A percentile compares a stretch with the other conserved stretches of the same genome.
phyloP scores from a whole-genome alignment of 2,888 invertebrate genomes.

The Hypolimnas misippus region DNA sequence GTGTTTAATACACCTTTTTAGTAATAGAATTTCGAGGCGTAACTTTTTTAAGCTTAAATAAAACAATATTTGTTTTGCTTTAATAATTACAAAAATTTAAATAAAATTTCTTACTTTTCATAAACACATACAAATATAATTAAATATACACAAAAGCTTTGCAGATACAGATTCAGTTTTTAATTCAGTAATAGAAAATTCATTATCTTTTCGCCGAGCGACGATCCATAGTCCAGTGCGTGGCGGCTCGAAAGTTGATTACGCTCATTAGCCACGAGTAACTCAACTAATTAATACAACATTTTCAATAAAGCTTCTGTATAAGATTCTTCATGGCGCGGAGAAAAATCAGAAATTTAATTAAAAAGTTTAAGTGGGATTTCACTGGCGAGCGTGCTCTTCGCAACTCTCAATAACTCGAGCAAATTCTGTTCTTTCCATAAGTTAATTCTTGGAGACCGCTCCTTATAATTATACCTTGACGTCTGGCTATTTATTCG shows the following conservation, averaged over 20 bases:
- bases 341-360: slow-evolving; percentile 81
- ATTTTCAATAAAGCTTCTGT: slow-evolving; percentile 74
- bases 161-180: too few species aligned
- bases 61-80: too few species aligned
- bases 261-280: slow-evolving; percentile 71
- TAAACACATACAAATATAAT: too few species aligned
- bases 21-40: too few species aligned
- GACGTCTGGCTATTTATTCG: not conserved
- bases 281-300: slow-evolving; percentile 78
- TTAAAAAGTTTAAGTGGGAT: slow-evolving; percentile 84
- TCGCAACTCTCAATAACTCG: slow-evolving; percentile 71
- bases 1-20: too few species aligned
- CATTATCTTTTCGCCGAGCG: not conserved
- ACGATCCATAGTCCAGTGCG: slow-evolving; percentile 45
- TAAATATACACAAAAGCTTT: too few species aligned
- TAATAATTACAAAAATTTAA: too few species aligned
- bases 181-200: not conserved
- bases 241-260: slow-evolving; percentile 67
- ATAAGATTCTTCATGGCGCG: slow-evolving; percentile 65
- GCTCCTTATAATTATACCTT: slow-evolving; percentile 29
- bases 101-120: too few species aligned
- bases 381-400: slow-evolving; percentile 75
- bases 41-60: too few species aligned
- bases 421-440: slow-evolving; percentile 68
- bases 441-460: slow-evolving; percentile 26